Evolutionary conservation across 2,113 vertebrate species (phyloP).

Genomic region (Pedetes capensis): DNA sequence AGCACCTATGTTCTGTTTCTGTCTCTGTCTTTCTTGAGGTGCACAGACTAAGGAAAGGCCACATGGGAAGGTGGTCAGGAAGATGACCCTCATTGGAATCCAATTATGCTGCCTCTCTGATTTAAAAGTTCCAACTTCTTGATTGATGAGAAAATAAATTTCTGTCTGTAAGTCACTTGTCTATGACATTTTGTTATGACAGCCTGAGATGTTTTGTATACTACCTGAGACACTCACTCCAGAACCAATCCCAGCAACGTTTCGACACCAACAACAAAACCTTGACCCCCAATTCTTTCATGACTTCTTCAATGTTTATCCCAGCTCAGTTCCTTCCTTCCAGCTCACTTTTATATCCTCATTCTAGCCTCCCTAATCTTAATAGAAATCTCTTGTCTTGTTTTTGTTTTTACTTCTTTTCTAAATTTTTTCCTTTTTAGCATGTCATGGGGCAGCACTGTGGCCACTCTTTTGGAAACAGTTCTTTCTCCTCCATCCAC

Average conservation of each 20-base stretch:
- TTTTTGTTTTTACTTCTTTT: not conserved
- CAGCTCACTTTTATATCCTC: not conserved
- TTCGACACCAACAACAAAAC: not conserved
- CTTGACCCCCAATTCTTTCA: not conserved
- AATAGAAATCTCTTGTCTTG: not conserved
- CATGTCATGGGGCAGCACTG: not conserved
- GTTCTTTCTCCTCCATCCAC: not conserved
- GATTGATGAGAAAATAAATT: not conserved
- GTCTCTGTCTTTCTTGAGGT: too few relatives aligned
- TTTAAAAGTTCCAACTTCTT: not conserved
- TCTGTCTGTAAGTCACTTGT: not conserved
- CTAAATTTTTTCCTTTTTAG: not conserved
- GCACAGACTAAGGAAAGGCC: not conserved
- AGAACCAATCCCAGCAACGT: not conserved
- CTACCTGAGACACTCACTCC: too few relatives aligned
- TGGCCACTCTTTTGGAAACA: not conserved
- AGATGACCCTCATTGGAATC: not conserved
- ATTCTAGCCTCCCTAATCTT: not conserved
- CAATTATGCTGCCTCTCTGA: not conserved
- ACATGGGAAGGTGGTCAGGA: not conserved
- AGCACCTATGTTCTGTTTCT: not conserved
- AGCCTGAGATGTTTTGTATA: not conserved
- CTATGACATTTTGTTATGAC: too few relatives aligned
- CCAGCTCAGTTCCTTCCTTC: too few relatives aligned
- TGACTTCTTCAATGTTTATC: not conserved